Evolutionary conservation across 2,113 vertebrate genomes (phyloP), one percentile per base, ranked within the genome.

Genomic region (Nesospiza acunhae): DNA sequence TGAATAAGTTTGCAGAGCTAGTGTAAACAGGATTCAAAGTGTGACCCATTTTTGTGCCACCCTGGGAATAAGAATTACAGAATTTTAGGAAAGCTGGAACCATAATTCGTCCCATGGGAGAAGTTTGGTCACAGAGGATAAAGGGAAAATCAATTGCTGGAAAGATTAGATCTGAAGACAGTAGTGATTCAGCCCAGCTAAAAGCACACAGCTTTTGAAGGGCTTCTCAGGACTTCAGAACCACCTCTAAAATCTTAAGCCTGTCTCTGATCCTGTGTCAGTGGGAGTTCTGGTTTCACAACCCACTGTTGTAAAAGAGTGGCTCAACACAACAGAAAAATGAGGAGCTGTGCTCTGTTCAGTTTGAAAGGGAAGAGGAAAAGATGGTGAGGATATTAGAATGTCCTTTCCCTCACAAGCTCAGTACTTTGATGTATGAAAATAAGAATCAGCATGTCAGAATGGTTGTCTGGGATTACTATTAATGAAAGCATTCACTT

Each of bases 141-240:
- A 95, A 94, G 93, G 46, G 81, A 91, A 86, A 84, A 95, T 94
- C 85, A 94, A 6, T 87, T 93, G 89, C 94, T 94, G 84, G 87
- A 89, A 97, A 94, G 88, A 96, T 95, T 60, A 87, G 70, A 94
- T 93, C 80, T 93, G 94, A 93, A 96, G 89, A 89, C 56, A 84
- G 86, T 50, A 89, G 87, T 80, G 81, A 53, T 93, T 91, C 85
- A 84, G 72, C 64, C 55, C 9, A 5, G 68, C 86, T 83, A 46
- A 93, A 87, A 90, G 62, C 93, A 86, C 46, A 39, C 28, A 67
- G 88, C 86, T 93, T 94, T 87, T 86, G 76, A 93, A 72, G 81
- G 82, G 80, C 60, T 95, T 84, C 76, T 96, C 74, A 74, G 85
- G 88, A 95, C 89, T 96, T 95, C 69, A 94, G 94, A 96, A 94